phyloP scores from a whole-genome alignment of 2,888 invertebrate genomes.

The Protonemura montana region DNA sequence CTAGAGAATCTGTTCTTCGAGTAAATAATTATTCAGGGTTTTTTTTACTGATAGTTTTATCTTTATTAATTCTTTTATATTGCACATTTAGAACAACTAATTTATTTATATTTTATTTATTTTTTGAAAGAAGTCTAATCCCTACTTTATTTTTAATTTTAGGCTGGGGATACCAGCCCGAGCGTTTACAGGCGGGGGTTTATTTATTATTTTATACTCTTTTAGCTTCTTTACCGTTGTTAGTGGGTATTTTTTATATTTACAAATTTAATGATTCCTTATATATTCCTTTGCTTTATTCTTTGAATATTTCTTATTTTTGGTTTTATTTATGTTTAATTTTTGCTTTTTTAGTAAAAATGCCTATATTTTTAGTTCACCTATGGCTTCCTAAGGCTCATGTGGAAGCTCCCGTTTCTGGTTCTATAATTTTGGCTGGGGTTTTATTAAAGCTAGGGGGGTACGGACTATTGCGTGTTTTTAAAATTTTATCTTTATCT shows the following conservation, averaged over 20 bases:
- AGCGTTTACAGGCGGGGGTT: slow-evolving; percentile 70
- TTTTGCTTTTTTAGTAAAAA: slow-evolving; percentile 74
- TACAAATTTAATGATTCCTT: slow-evolving; percentile 60
- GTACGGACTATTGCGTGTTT: slow-evolving; percentile 70
- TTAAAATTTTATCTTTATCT: slow-evolving; percentile 62
- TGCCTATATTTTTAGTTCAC: slow-evolving; percentile 75
- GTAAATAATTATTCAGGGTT: slow-evolving; percentile 61
- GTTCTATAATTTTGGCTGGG: slow-evolving; percentile 78
- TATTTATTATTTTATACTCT: slow-evolving; percentile 82
- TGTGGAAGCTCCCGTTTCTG: slow-evolving; percentile 76
- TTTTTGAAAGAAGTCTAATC: slow-evolving; percentile 73
- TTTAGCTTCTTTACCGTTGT: slow-evolving; percentile 71
- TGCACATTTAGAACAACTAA: slow-evolving; percentile 66
- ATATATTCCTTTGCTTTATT: slow-evolving; percentile 64
- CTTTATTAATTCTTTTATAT: slow-evolving; percentile 65
- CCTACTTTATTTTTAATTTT: slow-evolving; percentile 73
- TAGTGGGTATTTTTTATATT: slow-evolving; percentile 66
- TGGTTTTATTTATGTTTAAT: slow-evolving; percentile 65
- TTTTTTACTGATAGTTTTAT: slow-evolving; percentile 64
- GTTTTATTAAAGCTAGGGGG: slow-evolving; percentile 77
- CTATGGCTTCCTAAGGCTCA: slow-evolving; percentile 77
- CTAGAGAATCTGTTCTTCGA: slow-evolving; percentile 63
- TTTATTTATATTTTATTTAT: slow-evolving; percentile 74
- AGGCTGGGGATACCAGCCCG: slow-evolving; percentile 63
- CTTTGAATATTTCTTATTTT: slow-evolving; percentile 58